Evolutionary conservation across 2,113 vertebrate genomes (phyloP), one percentile per base, ranked within the genome.

Genomic region (Micromys minutus): DNA sequence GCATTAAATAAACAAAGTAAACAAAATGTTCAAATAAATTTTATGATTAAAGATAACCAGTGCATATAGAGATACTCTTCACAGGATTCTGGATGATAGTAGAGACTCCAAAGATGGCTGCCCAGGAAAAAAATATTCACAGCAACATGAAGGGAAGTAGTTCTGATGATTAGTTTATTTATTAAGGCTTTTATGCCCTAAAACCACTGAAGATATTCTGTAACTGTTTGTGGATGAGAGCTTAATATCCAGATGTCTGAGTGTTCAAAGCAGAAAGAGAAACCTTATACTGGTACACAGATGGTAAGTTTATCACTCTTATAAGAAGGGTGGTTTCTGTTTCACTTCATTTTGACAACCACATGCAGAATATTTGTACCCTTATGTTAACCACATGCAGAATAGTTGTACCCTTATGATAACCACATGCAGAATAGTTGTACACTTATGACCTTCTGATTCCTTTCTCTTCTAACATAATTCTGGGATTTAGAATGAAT

Each of bases 261-360:
- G 21, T 52, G 59, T 16, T 12, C 9, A 24, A 26, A 81, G 29
- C 26, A 29, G 31, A 7, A 81, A 36, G 13, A 31, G 0, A 77
- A 5, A 42, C 29, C 10, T 36, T 6, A 24, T 59, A 6, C 47
- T 71, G 57, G 1, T 36, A 17, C 39, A 59, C 19, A 39, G 39
- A 47, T 45, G 12, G 1, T 45, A 11, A 11, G 22, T 50, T 39
- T 31, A 34, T 72, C n/a, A 3, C 22, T 80, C 24, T 9, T 81
- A 4, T 3, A 42, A 16, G 4, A 71, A 81, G 5, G 11, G 0
- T 0, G 21, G 7, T 5, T 26, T 16, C 9, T 80, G 6, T 5
- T 39, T 7, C 6, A 16, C 5, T 4, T 52, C 34, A 7, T 0
- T 5, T 67, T 45, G 15, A 45, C 16, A 6, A 34, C 9, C 6